Percentiles rank a stretch among this genome's conserved stretches.
phyloP scores from a whole-genome alignment of 2,888 invertebrate genomes.

The Platynereis dumerilii region DNA sequence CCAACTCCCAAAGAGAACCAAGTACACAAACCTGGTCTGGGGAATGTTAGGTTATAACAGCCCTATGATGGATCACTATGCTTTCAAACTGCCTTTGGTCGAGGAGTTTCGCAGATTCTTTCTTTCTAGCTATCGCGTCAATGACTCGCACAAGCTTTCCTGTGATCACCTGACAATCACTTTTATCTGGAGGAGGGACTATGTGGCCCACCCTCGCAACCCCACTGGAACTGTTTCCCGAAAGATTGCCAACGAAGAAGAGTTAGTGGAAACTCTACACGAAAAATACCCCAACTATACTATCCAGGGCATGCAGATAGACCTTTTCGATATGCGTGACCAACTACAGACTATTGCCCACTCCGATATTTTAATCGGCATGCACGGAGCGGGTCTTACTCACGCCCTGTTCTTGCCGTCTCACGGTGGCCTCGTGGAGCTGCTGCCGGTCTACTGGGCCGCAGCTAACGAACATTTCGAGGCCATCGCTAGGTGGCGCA shows the following conservation, averaged over 20 bases:
- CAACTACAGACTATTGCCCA: constrained; percentile 49
- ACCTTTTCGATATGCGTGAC: constrained; percentile 46
- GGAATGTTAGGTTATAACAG: constrained; percentile 55
- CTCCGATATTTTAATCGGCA: constrained; percentile 59
- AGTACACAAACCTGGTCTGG: constrained; percentile 49
- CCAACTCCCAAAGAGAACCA: constrained; percentile 37
- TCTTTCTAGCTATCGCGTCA: constrained; percentile 40
- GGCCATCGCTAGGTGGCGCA: constrained; percentile 56
- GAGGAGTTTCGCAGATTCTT: constrained; percentile 57
- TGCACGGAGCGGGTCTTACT: constrained; percentile 62
- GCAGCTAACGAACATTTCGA: constrained; percentile 50
- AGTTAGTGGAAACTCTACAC: constrained; percentile 46
- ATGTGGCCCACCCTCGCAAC: constrained; percentile 61
- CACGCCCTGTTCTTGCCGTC: constrained; percentile 56
- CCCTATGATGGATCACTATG: constrained; percentile 46
- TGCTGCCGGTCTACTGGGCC: constrained; percentile 50
- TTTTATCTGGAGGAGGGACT: constrained; percentile 59
- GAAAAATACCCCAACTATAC: constrained; percentile 38
- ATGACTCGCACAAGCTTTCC: constrained; percentile 33
- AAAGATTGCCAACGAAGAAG: constrained; percentile 58
- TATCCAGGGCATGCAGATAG: constrained; percentile 51
- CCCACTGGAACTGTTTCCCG: constrained; percentile 52
- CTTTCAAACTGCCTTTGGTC: constrained; percentile 43
- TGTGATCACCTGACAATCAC: constrained; percentile 49
- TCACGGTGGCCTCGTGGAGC: constrained; percentile 54